phyloP scores from a whole-genome alignment of 2,888 invertebrate genomes.

The Timema cristinae region DNA sequence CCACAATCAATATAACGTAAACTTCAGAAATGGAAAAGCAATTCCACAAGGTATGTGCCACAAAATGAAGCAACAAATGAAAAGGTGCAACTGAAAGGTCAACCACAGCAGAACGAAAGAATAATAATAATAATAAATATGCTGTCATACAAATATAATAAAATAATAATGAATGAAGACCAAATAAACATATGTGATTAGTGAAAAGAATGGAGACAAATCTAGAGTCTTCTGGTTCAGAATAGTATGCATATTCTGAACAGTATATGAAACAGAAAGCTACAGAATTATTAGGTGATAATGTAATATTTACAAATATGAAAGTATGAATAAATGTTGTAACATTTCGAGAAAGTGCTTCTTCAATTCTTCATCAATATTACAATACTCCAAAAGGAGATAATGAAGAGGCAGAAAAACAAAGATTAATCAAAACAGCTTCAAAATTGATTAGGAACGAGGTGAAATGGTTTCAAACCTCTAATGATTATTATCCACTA shows the following conservation, averaged over 20 bases:
- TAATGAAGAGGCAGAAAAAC: too few species aligned
- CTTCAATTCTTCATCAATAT: too few species aligned
- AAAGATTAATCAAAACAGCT: too few species aligned
- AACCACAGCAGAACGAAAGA: not conserved
- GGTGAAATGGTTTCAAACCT: too few species aligned
- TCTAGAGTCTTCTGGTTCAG: not conserved
- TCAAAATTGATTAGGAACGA: too few species aligned
- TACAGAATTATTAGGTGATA: not conserved
- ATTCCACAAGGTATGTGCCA: not conserved
- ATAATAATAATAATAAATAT: too few species aligned
- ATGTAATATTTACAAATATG: not conserved
- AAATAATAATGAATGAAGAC: too few species aligned
- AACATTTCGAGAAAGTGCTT: slow-evolving; percentile 7
- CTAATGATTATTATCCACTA: too few species aligned
- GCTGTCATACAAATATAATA: too few species aligned
- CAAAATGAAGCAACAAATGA: not conserved
- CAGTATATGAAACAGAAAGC: not conserved
- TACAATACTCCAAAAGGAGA: too few species aligned
- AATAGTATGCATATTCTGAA: not conserved
- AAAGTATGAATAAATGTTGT: not conserved
- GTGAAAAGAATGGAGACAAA: not conserved
- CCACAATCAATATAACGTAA: too few species aligned
- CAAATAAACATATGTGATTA: not conserved
- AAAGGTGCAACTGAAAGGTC: not conserved
- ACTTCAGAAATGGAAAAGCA: too few species aligned